These are phyloP conservation scores for Hucho hucho DNA, from an alignment of 2,113 vertebrate species.

Conservation along the genomic window DNA sequence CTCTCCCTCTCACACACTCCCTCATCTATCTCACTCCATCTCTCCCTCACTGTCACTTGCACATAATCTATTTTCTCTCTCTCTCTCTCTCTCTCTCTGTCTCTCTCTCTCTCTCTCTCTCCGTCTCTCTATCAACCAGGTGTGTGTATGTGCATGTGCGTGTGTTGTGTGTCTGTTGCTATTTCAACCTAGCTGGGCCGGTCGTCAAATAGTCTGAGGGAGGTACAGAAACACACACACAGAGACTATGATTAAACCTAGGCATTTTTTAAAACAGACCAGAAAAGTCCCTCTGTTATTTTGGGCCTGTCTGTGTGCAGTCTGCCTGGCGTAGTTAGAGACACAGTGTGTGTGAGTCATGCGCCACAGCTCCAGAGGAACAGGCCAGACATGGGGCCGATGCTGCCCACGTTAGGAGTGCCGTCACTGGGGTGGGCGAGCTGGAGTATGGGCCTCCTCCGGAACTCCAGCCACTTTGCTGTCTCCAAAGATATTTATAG, in stretches of 20 bases:
- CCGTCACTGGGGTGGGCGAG: constrained; percentile 49
- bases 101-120: too few relatives aligned
- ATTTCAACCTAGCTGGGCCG: neutral
- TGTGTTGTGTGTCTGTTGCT: neutral
- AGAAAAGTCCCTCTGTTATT: neutral
- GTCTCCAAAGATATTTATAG: neutral
- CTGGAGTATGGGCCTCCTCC: constrained; percentile 34
- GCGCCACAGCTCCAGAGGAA: neutral
- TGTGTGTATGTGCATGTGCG: neutral
- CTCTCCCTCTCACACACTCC: neutral
- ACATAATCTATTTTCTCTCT: constrained; percentile 52
- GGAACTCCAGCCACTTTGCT: neutral
- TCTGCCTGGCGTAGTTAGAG: constrained; percentile 25
- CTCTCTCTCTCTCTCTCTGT: neutral
- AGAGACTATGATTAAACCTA: neutral
- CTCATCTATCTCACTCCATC: neutral
- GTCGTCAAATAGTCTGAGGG: neutral
- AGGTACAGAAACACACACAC: neutral
- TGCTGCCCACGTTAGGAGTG: constrained; percentile 37
- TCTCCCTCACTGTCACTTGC: neutral
- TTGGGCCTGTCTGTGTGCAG: neutral
- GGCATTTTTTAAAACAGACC: neutral
- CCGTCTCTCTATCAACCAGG: neutral
- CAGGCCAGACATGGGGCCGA: constrained; percentile 25
- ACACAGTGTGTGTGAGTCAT: constrained; percentile 50